Evolutionary conservation across 2,888 invertebrate genomes (phyloP).

Genomic region (Aromia moschata): DNA sequence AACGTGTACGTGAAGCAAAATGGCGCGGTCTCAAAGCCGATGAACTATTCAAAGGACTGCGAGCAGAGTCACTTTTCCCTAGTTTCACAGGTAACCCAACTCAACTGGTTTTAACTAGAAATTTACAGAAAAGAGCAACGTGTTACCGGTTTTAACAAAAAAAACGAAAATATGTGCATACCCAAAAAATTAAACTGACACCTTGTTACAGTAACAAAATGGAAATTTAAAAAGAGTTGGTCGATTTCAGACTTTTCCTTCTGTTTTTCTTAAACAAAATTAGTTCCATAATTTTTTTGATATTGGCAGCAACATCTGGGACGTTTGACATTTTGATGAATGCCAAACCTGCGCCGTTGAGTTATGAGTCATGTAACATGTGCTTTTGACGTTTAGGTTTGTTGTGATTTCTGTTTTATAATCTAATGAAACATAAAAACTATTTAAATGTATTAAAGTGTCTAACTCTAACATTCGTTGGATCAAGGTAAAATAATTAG

Average conservation of each 20-base stretch:
- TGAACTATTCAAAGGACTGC: constrained; percentile 42
- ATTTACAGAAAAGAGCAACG: constrained; percentile 31
- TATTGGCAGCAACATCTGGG: not conserved
- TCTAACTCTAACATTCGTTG: constrained; percentile 37
- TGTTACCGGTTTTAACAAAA: constrained; percentile 7
- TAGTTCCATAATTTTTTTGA: not conserved
- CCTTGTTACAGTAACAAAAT: not conserved
- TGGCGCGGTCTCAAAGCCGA: constrained; percentile 51
- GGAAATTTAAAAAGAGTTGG: constrained; percentile 15
- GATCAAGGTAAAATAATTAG: constrained; percentile 38
- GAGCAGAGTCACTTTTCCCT: constrained; percentile 55
- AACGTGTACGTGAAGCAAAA: constrained; percentile 52
- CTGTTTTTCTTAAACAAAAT: not conserved
- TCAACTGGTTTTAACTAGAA: constrained; percentile 58
- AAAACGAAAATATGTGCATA: constrained; percentile 5
- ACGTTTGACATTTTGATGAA: not conserved
- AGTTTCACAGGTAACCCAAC: constrained; percentile 52
- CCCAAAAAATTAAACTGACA: constrained; percentile 1
- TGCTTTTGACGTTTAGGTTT: constrained; percentile 18
- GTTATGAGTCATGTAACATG: constrained; percentile 1
- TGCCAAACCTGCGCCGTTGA: constrained; percentile 9
- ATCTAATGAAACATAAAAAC: constrained; percentile 11
- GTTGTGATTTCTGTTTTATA: not conserved
- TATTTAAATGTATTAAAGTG: constrained; percentile 40
- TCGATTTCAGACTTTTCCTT: constrained; percentile 3